Evolutionary conservation across 2,797 vertebrate species (phyloP).

Genomic region (Ceryle rudis): DNA sequence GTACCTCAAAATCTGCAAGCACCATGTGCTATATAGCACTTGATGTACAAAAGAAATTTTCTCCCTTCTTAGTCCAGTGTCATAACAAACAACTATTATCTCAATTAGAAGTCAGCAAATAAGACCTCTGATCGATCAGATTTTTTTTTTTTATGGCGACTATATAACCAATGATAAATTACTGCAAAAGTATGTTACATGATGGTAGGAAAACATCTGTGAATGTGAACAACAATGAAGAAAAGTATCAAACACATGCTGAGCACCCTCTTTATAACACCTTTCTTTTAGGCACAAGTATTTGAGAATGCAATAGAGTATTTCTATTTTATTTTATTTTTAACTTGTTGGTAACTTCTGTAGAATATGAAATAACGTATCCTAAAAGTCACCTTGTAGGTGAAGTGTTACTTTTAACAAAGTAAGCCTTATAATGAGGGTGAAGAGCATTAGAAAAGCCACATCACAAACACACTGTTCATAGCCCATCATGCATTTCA

Average conservation of each 20-base stretch:
- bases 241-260: slow-evolving; percentile 78
- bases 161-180: slow-evolving; percentile 64
- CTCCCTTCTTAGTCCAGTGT: neutral
- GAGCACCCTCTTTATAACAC: slow-evolving; percentile 84
- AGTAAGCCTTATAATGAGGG: slow-evolving; percentile 82
- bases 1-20: slow-evolving; percentile 19
- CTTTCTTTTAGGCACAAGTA: slow-evolving; percentile 55
- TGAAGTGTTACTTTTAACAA: slow-evolving; percentile 41
- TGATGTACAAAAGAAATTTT: neutral
- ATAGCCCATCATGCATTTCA: slow-evolving; percentile 84
- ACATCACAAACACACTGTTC: slow-evolving; percentile 81
- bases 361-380: slow-evolving; percentile 5
- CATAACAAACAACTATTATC: neutral
- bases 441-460: slow-evolving; percentile 82
- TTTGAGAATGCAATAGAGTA: slow-evolving; percentile 44
- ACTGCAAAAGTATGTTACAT: slow-evolving; percentile 72
- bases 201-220: slow-evolving; percentile 76
- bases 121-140: neutral
- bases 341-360: slow-evolving; percentile 38
- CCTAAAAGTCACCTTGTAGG: neutral
- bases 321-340: neutral
- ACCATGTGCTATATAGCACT: neutral
- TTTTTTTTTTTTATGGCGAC: neutral
- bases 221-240: slow-evolving; percentile 76
- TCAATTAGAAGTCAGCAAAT: slow-evolving; percentile 31